Base-by-base conservation (phyloP, 2,113 vertebrate species). In the Psilopogon haemacephalus region DNA sequence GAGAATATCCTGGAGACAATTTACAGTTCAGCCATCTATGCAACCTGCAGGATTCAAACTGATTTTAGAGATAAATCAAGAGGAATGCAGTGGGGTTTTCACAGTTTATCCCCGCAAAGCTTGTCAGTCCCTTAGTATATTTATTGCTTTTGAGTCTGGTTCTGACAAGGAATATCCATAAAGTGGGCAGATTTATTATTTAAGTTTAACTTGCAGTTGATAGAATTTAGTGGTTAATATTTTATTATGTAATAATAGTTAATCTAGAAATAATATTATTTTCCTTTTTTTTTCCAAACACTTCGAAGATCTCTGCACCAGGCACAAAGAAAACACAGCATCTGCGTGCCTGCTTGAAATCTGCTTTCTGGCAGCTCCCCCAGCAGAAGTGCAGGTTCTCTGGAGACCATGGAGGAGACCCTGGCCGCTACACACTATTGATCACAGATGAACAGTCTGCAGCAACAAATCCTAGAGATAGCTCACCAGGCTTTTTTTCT, bases 391-490 rank as follows among this genome's bases (percentile, higher is more conserved):
- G 10, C n/a, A 16, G 50, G 79, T 90, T 91, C 92, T 95, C 95
- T 1, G 24, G 87, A 97, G 93, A 96, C 90, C 3, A 11, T 26
- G 13, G 32, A 79, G 28, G 80, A 97, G 74, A 82, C 94, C 92
- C 90, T 89, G 90, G 70, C 83, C 20, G 6, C 87, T 94, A 38
- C 77, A 44, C 16, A 33, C 18, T 97, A 96, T 97, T 95, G 96
- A 95, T 97, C 95, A 94, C 64, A 97, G 67, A 96, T 48, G 91
- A 96, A 70, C 37, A 19, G 80, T 24, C 80, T 86, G 82, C 71
- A 35, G 94, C 73, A 97, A 96, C 90, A 96, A 97, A 97, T 95
- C 89, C 95, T 95, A 78, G 77, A 48, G 73, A 96, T 95, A 96
- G 38, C 56, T 96, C 32, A 67, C 95, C 54, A 68, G 24, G 58